Conservation (phyloP, 2,888 invertebrate genomes). For the Temnothorax rugatulus region DNA sequence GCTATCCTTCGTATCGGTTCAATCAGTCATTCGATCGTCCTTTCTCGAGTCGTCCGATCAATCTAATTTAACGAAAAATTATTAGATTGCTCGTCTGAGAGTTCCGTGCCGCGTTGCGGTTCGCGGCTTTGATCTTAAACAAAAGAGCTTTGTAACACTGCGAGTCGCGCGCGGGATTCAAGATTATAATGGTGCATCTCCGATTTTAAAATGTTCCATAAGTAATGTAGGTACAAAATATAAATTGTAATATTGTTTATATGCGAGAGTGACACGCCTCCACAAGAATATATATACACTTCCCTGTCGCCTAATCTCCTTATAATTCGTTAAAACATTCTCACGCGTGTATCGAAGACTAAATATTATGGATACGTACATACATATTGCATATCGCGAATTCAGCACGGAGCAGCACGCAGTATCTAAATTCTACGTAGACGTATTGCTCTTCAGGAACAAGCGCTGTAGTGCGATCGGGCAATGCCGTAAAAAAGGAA, state of each 20-base stretch:
- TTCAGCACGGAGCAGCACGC: conserved; percentile 8
- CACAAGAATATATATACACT: conserved; percentile 1
- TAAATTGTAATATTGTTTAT: conserved; percentile 64
- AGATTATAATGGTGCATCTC: conserved; percentile 5
- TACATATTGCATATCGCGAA: conserved; percentile 28
- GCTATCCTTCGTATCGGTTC: not conserved
- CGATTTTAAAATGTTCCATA: conserved; percentile 55
- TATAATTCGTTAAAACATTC: conserved; percentile 15
- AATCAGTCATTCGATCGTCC: not conserved
- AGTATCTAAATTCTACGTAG: conserved; percentile 32
- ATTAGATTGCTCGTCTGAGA: not conserved
- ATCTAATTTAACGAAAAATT: conserved; percentile 10
- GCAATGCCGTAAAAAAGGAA: conserved; percentile 32
- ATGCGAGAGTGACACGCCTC: conserved; percentile 2
- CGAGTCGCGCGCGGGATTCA: not conserved
- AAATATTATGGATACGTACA: conserved; percentile 38
- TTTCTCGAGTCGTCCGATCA: not conserved
- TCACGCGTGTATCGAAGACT: conserved; percentile 52
- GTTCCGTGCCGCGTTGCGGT: conserved; percentile 12
- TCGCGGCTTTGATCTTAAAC: conserved; percentile 5
- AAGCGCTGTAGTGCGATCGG: conserved; percentile 40
- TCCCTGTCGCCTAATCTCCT: conserved; percentile 2
- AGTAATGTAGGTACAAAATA: conserved; percentile 72
- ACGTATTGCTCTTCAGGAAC: conserved; percentile 48
- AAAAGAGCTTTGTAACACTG: not conserved